phyloP scores from a whole-genome alignment of 2,113 vertebrate species.

The Eonycteris spelaea region DNA sequence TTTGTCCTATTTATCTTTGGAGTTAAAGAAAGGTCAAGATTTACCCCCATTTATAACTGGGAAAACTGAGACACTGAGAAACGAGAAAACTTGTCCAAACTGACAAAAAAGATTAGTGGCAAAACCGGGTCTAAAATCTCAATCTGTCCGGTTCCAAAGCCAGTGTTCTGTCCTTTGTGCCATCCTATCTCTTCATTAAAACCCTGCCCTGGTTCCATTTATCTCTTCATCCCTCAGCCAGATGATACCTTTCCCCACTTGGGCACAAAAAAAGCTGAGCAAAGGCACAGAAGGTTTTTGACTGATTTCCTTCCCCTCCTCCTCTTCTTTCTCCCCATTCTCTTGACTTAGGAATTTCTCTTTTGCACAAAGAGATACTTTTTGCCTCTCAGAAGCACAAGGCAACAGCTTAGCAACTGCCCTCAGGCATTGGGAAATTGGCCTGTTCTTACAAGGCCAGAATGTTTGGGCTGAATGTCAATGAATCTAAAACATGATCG shows the following conservation, averaged over 20 bases:
- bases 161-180: background rate
- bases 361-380: background rate
- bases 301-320: background rate
- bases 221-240: too few species aligned
- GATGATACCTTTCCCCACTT: background rate
- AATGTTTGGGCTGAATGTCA: constrained; percentile 71
- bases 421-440: constrained; percentile 56
- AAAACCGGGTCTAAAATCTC: background rate
- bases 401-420: constrained; percentile 42
- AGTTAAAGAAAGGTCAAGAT: background rate
- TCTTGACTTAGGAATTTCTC: background rate
- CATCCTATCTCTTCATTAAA: background rate
- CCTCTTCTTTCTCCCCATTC: background rate
- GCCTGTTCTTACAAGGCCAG: constrained; percentile 66
- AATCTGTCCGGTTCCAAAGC: background rate
- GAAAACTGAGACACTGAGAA: background rate
- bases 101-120: background rate
- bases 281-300: background rate
- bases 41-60: background rate
- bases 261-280: background rate
- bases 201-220: background rate
- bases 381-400: constrained; percentile 23
- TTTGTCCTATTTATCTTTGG: background rate
- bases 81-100: background rate
- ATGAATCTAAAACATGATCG: constrained; percentile 71